These are phyloP conservation scores for Sceloporus tristichus DNA, from an alignment of 2,113 vertebrate species.

Conservation along the genomic window DNA sequence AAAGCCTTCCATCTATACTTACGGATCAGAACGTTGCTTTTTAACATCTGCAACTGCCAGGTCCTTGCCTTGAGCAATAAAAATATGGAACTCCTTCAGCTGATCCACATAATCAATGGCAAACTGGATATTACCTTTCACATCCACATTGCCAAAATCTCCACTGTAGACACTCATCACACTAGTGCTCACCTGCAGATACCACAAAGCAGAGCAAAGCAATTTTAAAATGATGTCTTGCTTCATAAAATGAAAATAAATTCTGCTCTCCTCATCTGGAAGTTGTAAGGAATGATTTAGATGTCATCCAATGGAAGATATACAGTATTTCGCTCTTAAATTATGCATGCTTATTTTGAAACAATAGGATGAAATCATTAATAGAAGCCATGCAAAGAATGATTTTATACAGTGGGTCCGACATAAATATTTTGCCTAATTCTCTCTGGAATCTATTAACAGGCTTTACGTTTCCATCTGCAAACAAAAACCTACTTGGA, in stretches of 20 bases:
- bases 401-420: not conserved
- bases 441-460: not conserved
- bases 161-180: slow-evolving; percentile 86
- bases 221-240: not conserved
- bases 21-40: slow-evolving; percentile 93
- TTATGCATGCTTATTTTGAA: slow-evolving; percentile 9
- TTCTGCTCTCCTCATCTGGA: slow-evolving; percentile 7
- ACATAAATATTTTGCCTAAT: not conserved
- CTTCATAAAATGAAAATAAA: not conserved
- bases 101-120: slow-evolving; percentile 91
- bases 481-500: not conserved
- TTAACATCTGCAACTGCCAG: slow-evolving; percentile 88
- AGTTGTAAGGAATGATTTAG: slow-evolving; percentile 32
- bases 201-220: slow-evolving; percentile 20
- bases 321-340: not conserved
- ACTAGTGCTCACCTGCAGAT: slow-evolving; percentile 87
- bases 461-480: not conserved
- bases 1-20: slow-evolving; percentile 66
- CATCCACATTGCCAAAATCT: slow-evolving; percentile 86
- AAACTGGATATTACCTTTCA: slow-evolving; percentile 91
- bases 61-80: slow-evolving; percentile 90
- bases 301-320: not conserved
- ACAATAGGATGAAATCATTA: not conserved
- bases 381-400: slow-evolving; percentile 10
- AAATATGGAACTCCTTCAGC: slow-evolving; percentile 90